phyloP scores from a whole-genome alignment of 1,140 invertebrate genomes.

The Euschistus heros region DNA sequence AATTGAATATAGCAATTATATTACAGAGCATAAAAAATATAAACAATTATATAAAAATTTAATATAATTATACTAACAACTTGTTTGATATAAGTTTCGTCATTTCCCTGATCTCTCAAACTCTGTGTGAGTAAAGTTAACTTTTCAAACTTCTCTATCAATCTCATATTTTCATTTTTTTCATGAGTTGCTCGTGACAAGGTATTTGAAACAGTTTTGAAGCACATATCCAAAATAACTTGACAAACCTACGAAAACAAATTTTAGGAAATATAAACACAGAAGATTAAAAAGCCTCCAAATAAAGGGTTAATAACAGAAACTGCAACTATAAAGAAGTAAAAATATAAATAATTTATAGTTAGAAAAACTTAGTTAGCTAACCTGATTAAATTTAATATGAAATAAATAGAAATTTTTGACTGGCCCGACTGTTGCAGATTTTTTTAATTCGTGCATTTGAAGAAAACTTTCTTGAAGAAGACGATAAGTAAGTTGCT shows the following conservation, averaged over 20 bases:
- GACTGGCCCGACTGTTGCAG: slow-evolving; percentile 43
- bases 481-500: slow-evolving; percentile 67
- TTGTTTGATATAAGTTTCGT: slow-evolving; percentile 63
- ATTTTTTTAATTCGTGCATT: slow-evolving; percentile 54
- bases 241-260: slow-evolving; percentile 48
- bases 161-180: slow-evolving; percentile 50
- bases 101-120: slow-evolving; percentile 60
- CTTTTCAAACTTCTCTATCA: slow-evolving; percentile 75
- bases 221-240: slow-evolving; percentile 61
- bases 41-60: neutral
- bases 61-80: slow-evolving; percentile 29
- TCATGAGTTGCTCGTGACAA: slow-evolving; percentile 50
- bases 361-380: too few relatives aligned
- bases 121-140: slow-evolving; percentile 66
- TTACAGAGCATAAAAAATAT: too few relatives aligned
- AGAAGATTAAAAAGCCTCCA: too few relatives aligned
- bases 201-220: slow-evolving; percentile 63
- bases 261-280: too few relatives aligned
- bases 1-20: neutral
- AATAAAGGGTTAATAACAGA: too few relatives aligned
- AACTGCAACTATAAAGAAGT: too few relatives aligned
- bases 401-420: slow-evolving; percentile 67
- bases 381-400: slow-evolving; percentile 45
- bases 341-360: too few relatives aligned
- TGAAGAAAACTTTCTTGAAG: slow-evolving; percentile 71